These are phyloP conservation scores for Hirtodrosophila histrioides DNA, from an alignment of 2,888 invertebrate species.

Conservation along the genomic window DNA sequence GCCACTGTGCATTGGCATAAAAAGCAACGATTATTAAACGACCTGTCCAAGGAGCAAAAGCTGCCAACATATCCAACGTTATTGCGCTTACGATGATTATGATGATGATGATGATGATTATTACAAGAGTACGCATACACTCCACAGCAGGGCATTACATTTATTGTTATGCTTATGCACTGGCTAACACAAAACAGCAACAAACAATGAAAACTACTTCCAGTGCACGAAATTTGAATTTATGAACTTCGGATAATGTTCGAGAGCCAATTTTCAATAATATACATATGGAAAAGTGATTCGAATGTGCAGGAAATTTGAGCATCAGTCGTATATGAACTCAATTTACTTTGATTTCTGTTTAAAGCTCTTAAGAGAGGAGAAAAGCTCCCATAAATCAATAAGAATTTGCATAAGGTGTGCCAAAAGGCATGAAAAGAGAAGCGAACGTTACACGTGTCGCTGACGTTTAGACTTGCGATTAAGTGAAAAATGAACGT, in stretches of 20 bases:
- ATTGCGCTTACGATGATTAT: slow-evolving; percentile 27
- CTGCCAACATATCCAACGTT: slow-evolving; percentile 6
- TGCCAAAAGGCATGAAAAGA: no score
- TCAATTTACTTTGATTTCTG: no score
- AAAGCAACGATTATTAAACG: slow-evolving; percentile 70
- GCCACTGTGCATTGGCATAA: slow-evolving; percentile 54
- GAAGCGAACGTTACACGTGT: no score
- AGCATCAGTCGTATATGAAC: no score
- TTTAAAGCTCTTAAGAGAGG: no score
- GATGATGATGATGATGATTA: slow-evolving; percentile 52
- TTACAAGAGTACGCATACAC: slow-evolving; percentile 47
- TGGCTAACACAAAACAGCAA: slow-evolving; percentile 18
- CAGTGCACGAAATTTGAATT: slow-evolving; percentile 33
- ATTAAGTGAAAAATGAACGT: no score
- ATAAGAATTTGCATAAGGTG: no score
- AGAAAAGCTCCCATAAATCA: no score
- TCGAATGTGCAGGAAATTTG: not conserved
- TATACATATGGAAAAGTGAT: slow-evolving; percentile 18
- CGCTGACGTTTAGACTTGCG: no score
- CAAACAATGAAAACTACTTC: slow-evolving; percentile 16
- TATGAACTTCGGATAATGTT: slow-evolving; percentile 28
- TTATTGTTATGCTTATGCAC: slow-evolving; percentile 71
- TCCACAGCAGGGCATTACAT: slow-evolving; percentile 55
- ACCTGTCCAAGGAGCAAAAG: slow-evolving; percentile 31
- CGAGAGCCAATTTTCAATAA: slow-evolving; percentile 1